Base-by-base conservation (phyloP, 2,888 invertebrate species). In the Drosophila neoperkinsi region DNA sequence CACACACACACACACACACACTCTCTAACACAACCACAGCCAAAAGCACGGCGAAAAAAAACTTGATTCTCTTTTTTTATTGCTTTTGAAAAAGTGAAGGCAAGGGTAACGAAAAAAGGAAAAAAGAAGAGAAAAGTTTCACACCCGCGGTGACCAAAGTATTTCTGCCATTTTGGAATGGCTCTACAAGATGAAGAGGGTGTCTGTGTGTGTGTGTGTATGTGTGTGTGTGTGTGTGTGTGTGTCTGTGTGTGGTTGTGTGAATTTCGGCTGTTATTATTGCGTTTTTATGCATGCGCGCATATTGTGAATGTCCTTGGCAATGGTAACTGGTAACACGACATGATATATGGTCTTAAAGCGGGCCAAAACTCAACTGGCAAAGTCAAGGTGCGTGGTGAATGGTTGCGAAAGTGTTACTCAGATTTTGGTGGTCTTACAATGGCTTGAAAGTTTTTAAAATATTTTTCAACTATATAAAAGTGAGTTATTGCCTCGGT, bases 301-400 rank as follows among this genome's bases (percentile, higher is more conserved):
- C 88, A 86, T 90, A 90, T 85, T 84, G 86, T 77, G 87, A 90
- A 81, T 88, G 91, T 89, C 88, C 88, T 89, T 89, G 91, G 88
- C 88, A 81, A 77, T 80, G 68, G 78, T 9, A 62, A 25, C 71
- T 84, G 87, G 67, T 76, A 72, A 82, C 83, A 66, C 62, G 70
- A 76, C 74, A 82, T 90, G 90, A 85, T 90, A 84, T 90, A 85
- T 82, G 83, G 64, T 62, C 78, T 86, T 89, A 74, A 90, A 88
- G 82, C 74, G 70, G 81, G 69, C 73, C 84, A 74, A 70, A 69
- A 80, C 28, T 30, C 50, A 34, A 33, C 11, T 5, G 46, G 34
- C 16, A 33, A 41, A 18, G n/a, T 10, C 11, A 36, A 6, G 50
- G 11, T 4, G 16, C 36, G 36, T 38, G 58, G 58, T 25, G 31